Evolutionary conservation across 2,797 vertebrate genomes (phyloP).

Genomic region (Lutjanus campechanus): DNA sequence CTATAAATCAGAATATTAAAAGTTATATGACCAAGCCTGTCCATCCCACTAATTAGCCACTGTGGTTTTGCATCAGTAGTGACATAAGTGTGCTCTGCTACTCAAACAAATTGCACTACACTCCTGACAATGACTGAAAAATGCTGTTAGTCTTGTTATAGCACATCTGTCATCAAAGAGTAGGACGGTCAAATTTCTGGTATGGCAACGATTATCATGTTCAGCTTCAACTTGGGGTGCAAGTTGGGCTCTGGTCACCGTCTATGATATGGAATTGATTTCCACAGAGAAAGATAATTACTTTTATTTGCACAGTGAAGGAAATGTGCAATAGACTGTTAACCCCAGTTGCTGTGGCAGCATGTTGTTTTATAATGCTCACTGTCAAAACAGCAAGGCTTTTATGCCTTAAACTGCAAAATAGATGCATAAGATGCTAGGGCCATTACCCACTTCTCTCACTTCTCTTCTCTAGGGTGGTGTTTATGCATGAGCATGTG

Average conservation of each 20-base stretch:
- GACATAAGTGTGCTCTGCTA: too few relatives aligned
- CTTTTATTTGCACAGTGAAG: constrained; percentile 62
- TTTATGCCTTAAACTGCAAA: constrained; percentile 47
- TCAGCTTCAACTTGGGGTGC: constrained; percentile 37
- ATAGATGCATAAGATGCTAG: constrained; percentile 47
- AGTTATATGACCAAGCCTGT: too few relatives aligned
- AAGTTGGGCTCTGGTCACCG: constrained; percentile 58
- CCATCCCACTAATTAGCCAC: too few relatives aligned
- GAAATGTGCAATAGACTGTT: constrained; percentile 72
- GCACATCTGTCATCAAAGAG: constrained; percentile 11
- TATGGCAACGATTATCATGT: constrained; percentile 47
- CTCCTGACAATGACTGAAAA: neutral
- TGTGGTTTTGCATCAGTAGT: too few relatives aligned
- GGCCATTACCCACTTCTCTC: constrained; percentile 27
- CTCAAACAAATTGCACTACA: too few relatives aligned
- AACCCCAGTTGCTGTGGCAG: constrained; percentile 55
- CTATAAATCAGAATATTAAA: too few relatives aligned
- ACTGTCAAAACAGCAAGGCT: constrained; percentile 52
- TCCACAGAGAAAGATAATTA: constrained; percentile 80
- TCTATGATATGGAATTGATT: constrained; percentile 77
- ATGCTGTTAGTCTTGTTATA: neutral
- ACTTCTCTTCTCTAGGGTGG: constrained; percentile 3
- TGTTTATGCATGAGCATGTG: neutral
- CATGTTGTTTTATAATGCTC: constrained; percentile 56
- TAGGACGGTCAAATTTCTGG: constrained; percentile 22